Conservation (phyloP, 2,113 vertebrate species). For the Piliocolobus tephrosceles region DNA sequence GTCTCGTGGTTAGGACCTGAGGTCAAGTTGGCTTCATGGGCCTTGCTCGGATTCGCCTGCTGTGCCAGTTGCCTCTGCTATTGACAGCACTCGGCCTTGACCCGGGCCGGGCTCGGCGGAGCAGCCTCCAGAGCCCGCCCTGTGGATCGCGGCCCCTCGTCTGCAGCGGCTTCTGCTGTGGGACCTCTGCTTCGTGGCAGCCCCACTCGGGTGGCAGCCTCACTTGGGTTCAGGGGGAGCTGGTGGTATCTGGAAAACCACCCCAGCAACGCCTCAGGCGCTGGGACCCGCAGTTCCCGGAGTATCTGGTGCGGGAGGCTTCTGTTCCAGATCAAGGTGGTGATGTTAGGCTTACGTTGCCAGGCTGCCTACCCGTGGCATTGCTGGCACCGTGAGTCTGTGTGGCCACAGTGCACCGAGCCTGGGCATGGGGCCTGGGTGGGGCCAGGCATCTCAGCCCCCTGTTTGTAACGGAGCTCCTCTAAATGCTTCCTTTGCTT, state of each 20-base stretch:
- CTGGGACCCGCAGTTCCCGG: neutral
- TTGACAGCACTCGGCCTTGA: no score
- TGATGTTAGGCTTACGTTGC: fast-evolving
- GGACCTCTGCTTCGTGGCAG: no score
- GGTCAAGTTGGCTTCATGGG: fast-evolving
- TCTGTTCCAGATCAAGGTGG: fast-evolving
- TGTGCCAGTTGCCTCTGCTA: neutral
- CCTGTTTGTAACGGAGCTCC: no score
- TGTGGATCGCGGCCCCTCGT: fast-evolving
- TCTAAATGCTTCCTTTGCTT: neutral
- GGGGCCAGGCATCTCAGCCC: neutral
- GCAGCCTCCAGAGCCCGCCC: neutral
- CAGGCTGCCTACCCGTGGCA: fast-evolving
- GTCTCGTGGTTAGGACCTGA: neutral
- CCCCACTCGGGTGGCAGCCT: fast-evolving
- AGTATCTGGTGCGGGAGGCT: neutral
- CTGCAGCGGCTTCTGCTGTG: neutral
- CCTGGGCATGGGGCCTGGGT: neutral
- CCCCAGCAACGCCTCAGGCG: neutral
- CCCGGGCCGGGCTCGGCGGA: no score
- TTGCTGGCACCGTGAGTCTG: neutral
- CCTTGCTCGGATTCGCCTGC: neutral
- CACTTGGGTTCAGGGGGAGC: neutral
- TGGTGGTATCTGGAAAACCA: neutral
- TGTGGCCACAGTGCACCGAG: fast-evolving